These are phyloP conservation scores for Brachyptera risi DNA, from an alignment of 2,888 invertebrate species.

Conservation along the genomic window DNA sequence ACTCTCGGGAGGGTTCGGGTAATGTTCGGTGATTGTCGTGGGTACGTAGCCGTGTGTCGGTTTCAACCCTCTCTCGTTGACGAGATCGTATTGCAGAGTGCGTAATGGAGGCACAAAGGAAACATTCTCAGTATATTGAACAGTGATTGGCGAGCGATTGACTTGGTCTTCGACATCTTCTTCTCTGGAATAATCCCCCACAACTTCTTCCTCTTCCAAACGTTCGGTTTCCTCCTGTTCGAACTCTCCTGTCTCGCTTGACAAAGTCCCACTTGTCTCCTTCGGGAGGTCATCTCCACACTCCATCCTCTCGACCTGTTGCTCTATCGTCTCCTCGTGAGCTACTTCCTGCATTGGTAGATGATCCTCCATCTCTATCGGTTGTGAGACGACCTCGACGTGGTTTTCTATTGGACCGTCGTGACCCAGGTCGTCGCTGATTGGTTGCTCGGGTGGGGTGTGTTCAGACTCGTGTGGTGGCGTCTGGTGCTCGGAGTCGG, in stretches of 20 bases:
- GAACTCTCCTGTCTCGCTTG: background rate
- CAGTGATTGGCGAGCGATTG: background rate
- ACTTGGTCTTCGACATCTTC: background rate
- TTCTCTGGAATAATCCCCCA: background rate
- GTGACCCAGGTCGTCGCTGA: background rate
- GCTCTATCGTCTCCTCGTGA: conserved; percentile 7
- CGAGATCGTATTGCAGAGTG: too few species aligned
- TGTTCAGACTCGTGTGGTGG: background rate
- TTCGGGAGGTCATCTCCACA: background rate
- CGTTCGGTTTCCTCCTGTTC: background rate
- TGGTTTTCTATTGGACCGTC: background rate
- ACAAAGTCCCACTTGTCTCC: background rate
- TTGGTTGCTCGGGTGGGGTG: background rate
- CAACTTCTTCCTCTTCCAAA: background rate
- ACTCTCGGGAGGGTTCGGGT: conserved; percentile 18
- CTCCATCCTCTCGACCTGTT: conserved; percentile 15
- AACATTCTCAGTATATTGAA: background rate
- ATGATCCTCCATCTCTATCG: background rate
- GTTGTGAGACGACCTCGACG: background rate
- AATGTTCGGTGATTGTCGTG: conserved; percentile 5
- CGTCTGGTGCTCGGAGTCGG: background rate
- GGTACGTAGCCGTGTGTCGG: conserved; percentile 32
- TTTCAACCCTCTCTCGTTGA: conserved; percentile 39
- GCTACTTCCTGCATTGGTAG: background rate
- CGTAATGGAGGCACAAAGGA: conserved; percentile 33